A percentile compares a stretch with the other conserved stretches of the same genome.
Evolutionary conservation across 2,113 vertebrate species (phyloP).

Genomic region (Microcebus lehilahytsara): DNA sequence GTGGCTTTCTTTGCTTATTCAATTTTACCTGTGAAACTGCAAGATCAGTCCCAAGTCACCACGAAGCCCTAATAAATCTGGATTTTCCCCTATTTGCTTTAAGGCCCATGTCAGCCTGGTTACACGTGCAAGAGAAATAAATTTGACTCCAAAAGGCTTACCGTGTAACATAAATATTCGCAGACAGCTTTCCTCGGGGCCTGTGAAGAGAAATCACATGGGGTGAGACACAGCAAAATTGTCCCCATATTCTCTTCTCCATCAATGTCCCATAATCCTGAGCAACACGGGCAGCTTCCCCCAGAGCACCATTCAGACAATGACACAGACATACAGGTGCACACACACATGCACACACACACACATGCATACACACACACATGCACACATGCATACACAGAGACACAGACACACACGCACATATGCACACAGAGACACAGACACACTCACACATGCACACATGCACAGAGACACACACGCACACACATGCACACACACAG

Average conservation of each 20-base stretch:
- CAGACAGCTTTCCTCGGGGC: background rate
- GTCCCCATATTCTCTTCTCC: accelerated
- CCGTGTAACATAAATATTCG: background rate
- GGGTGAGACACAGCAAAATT: accelerated
- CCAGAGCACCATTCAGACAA: background rate
- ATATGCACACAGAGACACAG: no score
- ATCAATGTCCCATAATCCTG: accelerated
- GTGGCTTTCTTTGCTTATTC: background rate
- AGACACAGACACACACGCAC: no score
- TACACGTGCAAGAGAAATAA: background rate
- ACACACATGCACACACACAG: no score
- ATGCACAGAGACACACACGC: no score
- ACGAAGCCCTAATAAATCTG: background rate
- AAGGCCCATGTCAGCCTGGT: background rate
- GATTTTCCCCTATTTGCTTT: background rate
- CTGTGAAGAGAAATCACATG: accelerated
- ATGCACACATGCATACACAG: no score
- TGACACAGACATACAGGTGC: no score
- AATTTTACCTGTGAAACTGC: background rate
- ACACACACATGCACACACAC: accelerated
- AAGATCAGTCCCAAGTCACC: background rate
- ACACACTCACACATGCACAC: background rate
- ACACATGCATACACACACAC: no score
- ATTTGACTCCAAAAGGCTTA: background rate
- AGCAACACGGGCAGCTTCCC: accelerated